Evolutionary conservation across 2,797 vertebrate genomes (phyloP), one percentile per base, ranked within the genome.

Genomic region (Lycodopsis pacificus): DNA sequence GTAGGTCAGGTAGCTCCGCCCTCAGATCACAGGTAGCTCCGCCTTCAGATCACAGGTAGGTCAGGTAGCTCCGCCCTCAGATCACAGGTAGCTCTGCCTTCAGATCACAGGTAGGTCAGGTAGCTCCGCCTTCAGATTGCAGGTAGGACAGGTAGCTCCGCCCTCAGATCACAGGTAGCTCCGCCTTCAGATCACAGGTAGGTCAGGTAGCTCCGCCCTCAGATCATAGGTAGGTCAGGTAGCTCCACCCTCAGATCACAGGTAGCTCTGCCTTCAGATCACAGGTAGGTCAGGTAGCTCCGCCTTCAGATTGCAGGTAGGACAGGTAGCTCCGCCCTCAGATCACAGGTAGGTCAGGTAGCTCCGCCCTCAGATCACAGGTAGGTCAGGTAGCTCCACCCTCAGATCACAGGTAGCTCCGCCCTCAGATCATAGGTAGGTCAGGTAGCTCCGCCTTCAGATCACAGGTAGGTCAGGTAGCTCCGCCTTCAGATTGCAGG

Each of bases 61-160:
- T 19, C 14, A 20, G 8, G 42, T 20, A 11, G 42, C 30, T 17
- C 92, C 98, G 99, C 81, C 98, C 98, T 0, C 97, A 98, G 88
- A 87, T 88, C 70, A 86, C 32, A 20, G 5, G 0, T 19, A 11
- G 62, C 30, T 34, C 92, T 98, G 99, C 81, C 98, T 98, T 0
- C 97, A 98, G 88, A 87, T 89, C 70, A 86, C 46, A 56, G 79
- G 79, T 73, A 22, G 22, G n/a, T 7, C 32, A 20, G 5, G 0
- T 19, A 11, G 62, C 30, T 34, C 92, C 98, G 99, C 81, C 98
- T 98, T 0, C 97, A 98, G 88, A 87, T 89, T 68, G 86, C 36
- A 46, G 79, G 73, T 76, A 30, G 17, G n/a, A 5, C 6, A 14
- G 4, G 12, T 40, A 17, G 2, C 12, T 27, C 92, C 98, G 99